Conservation (phyloP, 2,888 invertebrate genomes). For the Leptopilina drosophilae region DNA sequence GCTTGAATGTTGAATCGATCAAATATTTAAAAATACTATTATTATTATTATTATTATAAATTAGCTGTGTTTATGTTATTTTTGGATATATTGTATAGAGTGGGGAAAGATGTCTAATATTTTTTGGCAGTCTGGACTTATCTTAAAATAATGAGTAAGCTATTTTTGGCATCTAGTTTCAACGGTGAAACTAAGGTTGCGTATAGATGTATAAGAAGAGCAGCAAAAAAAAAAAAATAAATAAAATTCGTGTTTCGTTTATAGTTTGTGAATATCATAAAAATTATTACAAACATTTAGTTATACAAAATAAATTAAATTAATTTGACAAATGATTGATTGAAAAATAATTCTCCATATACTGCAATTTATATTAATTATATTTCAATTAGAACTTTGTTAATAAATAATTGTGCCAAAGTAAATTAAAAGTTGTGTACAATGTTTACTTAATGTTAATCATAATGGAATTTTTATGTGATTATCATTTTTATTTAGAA, state of each 20-base stretch:
- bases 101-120: constrained; percentile 14
- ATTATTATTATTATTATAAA: background rate
- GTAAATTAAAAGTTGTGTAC: no score
- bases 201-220: constrained; percentile 19
- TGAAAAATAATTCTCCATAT: no score
- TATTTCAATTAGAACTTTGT: no score
- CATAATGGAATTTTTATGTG: no score
- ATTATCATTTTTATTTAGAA: no score
- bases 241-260: background rate
- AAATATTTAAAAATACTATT: background rate
- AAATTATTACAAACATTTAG: background rate
- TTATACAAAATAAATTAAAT: no score
- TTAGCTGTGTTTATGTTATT: background rate
- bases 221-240: background rate
- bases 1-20: no score
- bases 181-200: constrained; percentile 18
- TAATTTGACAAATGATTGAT: no score
- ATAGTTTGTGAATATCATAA: background rate
- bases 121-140: constrained; percentile 15
- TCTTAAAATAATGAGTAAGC: constrained; percentile 6
- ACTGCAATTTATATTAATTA: no score
- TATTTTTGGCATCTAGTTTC: constrained; percentile 39
- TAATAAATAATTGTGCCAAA: no score
- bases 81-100: background rate
- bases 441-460: no score